Evolutionary conservation across 2,113 vertebrate species (phyloP), one percentile per base, ranked within the genome.

Genomic region (Cacatua alba): DNA sequence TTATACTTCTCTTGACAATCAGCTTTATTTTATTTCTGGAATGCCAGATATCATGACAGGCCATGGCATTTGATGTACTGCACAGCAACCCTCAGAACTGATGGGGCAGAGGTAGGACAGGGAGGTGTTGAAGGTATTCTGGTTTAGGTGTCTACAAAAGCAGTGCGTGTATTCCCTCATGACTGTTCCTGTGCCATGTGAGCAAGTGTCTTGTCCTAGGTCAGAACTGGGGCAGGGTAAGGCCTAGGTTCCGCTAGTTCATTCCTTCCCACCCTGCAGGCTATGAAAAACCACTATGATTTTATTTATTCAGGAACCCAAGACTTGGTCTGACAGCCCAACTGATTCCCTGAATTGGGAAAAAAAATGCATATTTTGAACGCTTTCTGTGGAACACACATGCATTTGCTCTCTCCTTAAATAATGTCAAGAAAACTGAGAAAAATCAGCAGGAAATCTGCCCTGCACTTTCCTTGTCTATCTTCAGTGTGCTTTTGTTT

Each of bases 401-500:
- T 51, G 10, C 0, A 0, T 43, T 82, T 89, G 43, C 68, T 70
- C 19, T 78, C 31, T 85, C 65, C 31, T 81, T 88, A 80, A 92
- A 75, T 74, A 85, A 82, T 43, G 16, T 92, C 63, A 90, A 48
- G 53, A 91, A 89, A 92, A 70, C 33, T 67, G 48, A 79, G 69
- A 82, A 89, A 96, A 82, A 82, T 91, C 35, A 71, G 44, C 25
- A 67, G 86, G 69, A 88, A 88, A 63, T 90, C 59, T 76, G 37
- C 65, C 60, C 63, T 87, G 75, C 48, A 35, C 80, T 92, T 95
- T 82, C 43, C 48, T 59, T 84, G 77, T 90, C 92, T 87, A 35
- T 53, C 19, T 95, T 94, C 7, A 3, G 52, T 53, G 55, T 92
- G 78, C 17, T 90, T 97, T 92, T 94, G 71, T 90, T 96, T 90